A percentile compares a stretch with the other conserved stretches of the same genome.
Conservation (phyloP, 2,113 vertebrate genomes). For the Dasypus novemcinctus region DNA sequence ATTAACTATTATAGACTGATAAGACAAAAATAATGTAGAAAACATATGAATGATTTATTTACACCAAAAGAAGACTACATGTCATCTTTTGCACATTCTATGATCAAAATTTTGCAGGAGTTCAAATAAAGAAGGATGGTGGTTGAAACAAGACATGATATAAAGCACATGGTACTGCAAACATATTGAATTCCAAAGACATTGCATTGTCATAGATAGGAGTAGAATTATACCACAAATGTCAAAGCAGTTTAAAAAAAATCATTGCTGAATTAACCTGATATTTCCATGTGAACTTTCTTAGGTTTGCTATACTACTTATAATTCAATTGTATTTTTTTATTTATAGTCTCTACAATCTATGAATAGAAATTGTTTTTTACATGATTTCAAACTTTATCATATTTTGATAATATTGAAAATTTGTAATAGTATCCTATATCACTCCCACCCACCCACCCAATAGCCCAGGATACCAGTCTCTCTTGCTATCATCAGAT, state of each 20-base stretch:
- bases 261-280: not conserved
- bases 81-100: not conserved
- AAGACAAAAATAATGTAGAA: not conserved
- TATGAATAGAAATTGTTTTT: not conserved
- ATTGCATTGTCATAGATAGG: not conserved
- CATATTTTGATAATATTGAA: not conserved
- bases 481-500: not conserved
- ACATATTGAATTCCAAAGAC: not conserved
- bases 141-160: no score
- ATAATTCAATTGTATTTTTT: not conserved
- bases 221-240: not conserved
- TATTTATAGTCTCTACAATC: not conserved
- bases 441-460: not conserved
- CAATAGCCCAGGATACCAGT: not conserved
- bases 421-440: not conserved
- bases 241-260: not conserved
- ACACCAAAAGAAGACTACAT: not conserved
- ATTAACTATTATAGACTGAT: not conserved
- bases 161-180: not conserved
- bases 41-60: not conserved
- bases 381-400: not conserved
- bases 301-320: not conserved
- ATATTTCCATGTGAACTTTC: not conserved
- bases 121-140: not conserved
- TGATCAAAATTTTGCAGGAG: not conserved